A percentile compares a stretch with the other conserved stretches of the same genome.
Conservation (phyloP, 2,888 invertebrate species). For the Scaptomyza cyrtandrae region DNA sequence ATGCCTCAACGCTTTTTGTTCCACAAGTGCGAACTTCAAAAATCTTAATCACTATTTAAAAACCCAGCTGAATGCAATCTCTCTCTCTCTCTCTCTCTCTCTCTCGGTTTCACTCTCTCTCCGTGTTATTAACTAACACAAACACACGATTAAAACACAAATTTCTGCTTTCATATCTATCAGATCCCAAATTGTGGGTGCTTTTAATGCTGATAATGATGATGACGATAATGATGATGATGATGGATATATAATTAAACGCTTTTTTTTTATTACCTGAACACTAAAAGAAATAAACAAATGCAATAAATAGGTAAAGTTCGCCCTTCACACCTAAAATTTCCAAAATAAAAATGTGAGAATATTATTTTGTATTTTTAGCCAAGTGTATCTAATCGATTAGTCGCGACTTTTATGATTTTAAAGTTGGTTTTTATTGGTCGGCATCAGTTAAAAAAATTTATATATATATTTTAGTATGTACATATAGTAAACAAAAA, state of each 20-base stretch:
- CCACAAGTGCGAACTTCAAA: background rate
- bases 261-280: background rate
- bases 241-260: slow-evolving; percentile 15
- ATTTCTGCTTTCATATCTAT: slow-evolving; percentile 2
- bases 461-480: too few relatives aligned
- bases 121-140: background rate
- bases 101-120: background rate
- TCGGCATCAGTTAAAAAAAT: too few relatives aligned
- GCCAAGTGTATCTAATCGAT: too few relatives aligned
- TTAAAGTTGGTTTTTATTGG: too few relatives aligned
- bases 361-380: too few relatives aligned
- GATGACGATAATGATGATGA: background rate
- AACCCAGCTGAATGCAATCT: background rate
- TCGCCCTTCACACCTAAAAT: background rate
- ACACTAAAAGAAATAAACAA: background rate
- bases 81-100: background rate
- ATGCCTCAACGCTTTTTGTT: background rate
- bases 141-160: background rate
- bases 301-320: background rate
- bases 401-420: too few relatives aligned
- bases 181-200: slow-evolving; percentile 1
- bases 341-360: too few relatives aligned
- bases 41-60: background rate
- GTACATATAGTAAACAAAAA: too few relatives aligned
- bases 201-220: background rate